A percentile compares a stretch with the other conserved stretches of the same genome.
phyloP scores from a whole-genome alignment of 2,888 invertebrate species.

The Netelia melanura region DNA sequence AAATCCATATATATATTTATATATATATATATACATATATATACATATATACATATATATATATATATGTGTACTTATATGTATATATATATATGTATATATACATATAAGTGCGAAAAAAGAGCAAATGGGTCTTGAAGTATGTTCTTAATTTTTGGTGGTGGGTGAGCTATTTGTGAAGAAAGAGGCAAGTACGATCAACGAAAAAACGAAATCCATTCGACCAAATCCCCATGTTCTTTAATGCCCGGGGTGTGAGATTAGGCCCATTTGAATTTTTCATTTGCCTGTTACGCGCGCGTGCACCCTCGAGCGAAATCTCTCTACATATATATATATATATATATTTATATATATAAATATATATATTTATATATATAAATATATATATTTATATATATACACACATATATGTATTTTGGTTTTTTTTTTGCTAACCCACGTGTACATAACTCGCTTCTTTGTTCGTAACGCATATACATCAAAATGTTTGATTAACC shows the following conservation, averaged over 20 bases:
- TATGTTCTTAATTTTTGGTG: conserved; percentile 49
- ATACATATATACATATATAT: conserved; percentile 45
- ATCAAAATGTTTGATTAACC: conserved; percentile 80
- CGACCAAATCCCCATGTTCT: not conserved
- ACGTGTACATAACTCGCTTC: conserved; percentile 85
- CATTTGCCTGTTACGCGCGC: conserved; percentile 48
- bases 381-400: conserved; percentile 11
- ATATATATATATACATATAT: conserved; percentile 50
- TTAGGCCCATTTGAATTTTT: conserved; percentile 39
- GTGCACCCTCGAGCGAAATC: conserved; percentile 53
- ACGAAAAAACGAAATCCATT: conserved; percentile 3
- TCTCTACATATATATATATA: conserved; percentile 6
- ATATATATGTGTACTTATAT: conserved; percentile 13
- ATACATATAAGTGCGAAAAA: not conserved
- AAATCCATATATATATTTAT: conserved; percentile 14
- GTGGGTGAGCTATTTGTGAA: conserved; percentile 51
- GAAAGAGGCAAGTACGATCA: conserved; percentile 54
- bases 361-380: conserved; percentile 20
- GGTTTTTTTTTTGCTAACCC: conserved; percentile 82
- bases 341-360: conserved; percentile 11
- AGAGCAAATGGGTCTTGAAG: conserved; percentile 40
- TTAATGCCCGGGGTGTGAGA: conserved; percentile 18
- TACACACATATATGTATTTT: conserved; percentile 49
- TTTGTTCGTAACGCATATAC: conserved; percentile 84
- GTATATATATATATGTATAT: conserved; percentile 42